These are phyloP conservation scores for human (Homo sapiens) DNA, from an alignment of 2,113 vertebrate species.

Conservation along the genomic window DNA sequence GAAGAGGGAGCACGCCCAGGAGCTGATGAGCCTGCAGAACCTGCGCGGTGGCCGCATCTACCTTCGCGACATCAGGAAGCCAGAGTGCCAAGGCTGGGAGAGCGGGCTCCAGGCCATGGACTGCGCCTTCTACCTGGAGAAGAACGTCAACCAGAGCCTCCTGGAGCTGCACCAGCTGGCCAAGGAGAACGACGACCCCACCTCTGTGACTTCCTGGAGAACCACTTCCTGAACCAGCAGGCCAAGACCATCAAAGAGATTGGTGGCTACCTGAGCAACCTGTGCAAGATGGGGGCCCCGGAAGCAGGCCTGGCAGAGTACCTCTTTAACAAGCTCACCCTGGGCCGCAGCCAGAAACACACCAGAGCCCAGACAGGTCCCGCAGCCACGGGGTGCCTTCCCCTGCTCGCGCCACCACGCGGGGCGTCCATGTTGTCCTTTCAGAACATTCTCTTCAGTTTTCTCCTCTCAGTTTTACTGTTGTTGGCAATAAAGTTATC, in stretches of 20 bases:
- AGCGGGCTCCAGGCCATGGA: not conserved
- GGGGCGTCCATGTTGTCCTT: accelerated
- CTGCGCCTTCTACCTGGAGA: not conserved
- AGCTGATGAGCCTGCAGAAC: not conserved
- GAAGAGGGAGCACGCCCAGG: not conserved
- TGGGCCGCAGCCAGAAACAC: not conserved
- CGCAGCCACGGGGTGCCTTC: not conserved
- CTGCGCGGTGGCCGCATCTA: not conserved
- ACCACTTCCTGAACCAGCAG: not conserved
- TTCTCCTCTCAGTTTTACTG: not conserved
- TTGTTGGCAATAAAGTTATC: not conserved
- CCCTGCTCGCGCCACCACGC: accelerated
- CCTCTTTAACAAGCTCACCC: not conserved
- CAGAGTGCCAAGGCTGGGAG: not conserved
- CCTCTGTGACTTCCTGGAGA: not conserved
- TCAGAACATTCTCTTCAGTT: not conserved
- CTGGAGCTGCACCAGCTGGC: not conserved
- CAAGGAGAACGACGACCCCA: not conserved
- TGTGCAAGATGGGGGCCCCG: not conserved
- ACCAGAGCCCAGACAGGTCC: not conserved
- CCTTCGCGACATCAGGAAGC: not conserved
- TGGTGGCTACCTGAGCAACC: not conserved
- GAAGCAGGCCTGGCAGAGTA: accelerated
- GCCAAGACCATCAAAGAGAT: not conserved
- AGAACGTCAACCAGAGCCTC: not conserved